Evolutionary conservation across 2,113 vertebrate species (phyloP).

Genomic region (Hydrolagus affinis): DNA sequence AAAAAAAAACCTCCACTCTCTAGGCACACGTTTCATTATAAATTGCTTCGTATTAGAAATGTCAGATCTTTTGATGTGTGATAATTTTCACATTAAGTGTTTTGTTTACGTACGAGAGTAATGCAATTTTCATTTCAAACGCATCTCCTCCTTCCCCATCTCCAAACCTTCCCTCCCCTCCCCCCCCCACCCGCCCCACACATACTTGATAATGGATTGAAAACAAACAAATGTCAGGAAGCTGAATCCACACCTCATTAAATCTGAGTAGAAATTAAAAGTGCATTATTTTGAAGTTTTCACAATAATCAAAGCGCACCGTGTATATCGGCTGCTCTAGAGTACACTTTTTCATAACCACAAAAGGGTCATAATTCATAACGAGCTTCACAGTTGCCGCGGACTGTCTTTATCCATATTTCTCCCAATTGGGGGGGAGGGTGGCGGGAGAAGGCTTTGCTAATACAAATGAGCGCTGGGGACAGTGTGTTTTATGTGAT

Average conservation of each 20-base stretch:
- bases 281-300: conserved; percentile 26
- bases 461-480: too few species aligned
- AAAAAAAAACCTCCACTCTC: background rate
- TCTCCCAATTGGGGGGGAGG: too few species aligned
- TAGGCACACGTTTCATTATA: background rate
- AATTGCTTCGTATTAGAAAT: background rate
- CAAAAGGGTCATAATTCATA: conserved; percentile 20
- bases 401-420: background rate
- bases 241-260: conserved; percentile 25
- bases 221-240: conserved; percentile 29
- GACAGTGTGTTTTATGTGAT: too few species aligned
- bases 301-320: conserved; percentile 26
- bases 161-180: too few species aligned
- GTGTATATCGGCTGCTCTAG: background rate
- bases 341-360: background rate
- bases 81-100: background rate
- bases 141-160: background rate
- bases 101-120: background rate
- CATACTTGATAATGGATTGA: background rate
- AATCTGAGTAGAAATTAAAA: conserved; percentile 31
- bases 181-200: too few species aligned
- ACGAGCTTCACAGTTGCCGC: background rate
- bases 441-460: too few species aligned
- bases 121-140: conserved; percentile 19
- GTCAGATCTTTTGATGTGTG: background rate